phyloP scores from a whole-genome alignment of 2,888 invertebrate genomes.

The Laothoe populi region DNA sequence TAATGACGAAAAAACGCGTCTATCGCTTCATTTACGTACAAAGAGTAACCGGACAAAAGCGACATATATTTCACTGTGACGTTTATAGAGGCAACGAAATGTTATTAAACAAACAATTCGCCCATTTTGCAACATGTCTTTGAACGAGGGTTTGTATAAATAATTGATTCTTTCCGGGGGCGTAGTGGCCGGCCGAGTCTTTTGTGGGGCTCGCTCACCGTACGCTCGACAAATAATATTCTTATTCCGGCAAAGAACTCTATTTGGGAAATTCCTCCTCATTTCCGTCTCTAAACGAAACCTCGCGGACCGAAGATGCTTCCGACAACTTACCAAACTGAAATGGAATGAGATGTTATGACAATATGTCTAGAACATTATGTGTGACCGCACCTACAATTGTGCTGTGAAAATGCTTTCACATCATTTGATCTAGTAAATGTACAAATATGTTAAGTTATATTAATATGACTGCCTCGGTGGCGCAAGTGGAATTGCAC shows the following conservation, averaged over 20 bases:
- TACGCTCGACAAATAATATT: slow-evolving; percentile 72
- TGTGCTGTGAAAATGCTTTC: slow-evolving; percentile 52
- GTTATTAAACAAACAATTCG: slow-evolving; percentile 85
- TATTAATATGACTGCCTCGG: no score
- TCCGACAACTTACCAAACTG: slow-evolving; percentile 70
- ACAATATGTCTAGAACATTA: slow-evolving; percentile 71
- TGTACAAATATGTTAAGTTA: slow-evolving; percentile 27
- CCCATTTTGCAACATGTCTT: slow-evolving; percentile 78
- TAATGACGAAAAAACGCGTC: slow-evolving; percentile 64
- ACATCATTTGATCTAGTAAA: slow-evolving; percentile 49
- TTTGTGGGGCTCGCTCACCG: slow-evolving; percentile 59
- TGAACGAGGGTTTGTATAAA: slow-evolving; percentile 74
- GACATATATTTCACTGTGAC: slow-evolving; percentile 75
- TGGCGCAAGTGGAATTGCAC: no score
- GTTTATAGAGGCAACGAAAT: slow-evolving; percentile 75
- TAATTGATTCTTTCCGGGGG: slow-evolving; percentile 84
- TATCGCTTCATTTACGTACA: slow-evolving; percentile 72
- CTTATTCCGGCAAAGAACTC: slow-evolving; percentile 65
- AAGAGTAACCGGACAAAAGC: slow-evolving; percentile 66
- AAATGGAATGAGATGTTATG: slow-evolving; percentile 80
- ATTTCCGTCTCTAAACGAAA: slow-evolving; percentile 79
- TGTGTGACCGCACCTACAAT: slow-evolving; percentile 56
- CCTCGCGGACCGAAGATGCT: slow-evolving; percentile 69
- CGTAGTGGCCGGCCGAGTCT: slow-evolving; percentile 62
- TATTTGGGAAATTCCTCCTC: slow-evolving; percentile 75